These are phyloP conservation scores for Eleginops maclovinus DNA, from an alignment of 2,113 vertebrate genomes.

Conservation along the genomic window DNA sequence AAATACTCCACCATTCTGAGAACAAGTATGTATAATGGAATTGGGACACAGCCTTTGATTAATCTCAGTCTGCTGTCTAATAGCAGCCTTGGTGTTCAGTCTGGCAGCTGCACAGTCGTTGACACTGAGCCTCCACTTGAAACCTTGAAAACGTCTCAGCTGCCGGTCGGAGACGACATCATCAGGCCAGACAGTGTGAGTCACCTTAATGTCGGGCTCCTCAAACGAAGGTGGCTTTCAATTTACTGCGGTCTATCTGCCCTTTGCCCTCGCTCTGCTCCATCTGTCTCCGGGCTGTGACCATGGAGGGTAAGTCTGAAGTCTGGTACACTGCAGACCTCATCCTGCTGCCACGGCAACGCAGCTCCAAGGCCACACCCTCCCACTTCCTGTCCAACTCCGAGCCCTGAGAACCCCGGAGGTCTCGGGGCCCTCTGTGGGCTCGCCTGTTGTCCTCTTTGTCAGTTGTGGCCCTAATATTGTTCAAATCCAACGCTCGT, in stretches of 20 bases:
- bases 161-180: slow-evolving; percentile 21
- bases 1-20: not conserved
- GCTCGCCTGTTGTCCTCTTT: slow-evolving; percentile 3
- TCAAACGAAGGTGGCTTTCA: slow-evolving; percentile 95
- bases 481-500: slow-evolving; percentile 88
- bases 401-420: slow-evolving; percentile 46
- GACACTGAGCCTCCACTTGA: slow-evolving; percentile 17
- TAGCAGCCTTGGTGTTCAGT: slow-evolving; percentile 7
- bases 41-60: slow-evolving; percentile 36
- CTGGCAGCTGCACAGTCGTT: slow-evolving; percentile 46
- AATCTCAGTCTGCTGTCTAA: slow-evolving; percentile 38
- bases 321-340: slow-evolving; percentile 84
- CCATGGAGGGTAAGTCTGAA: slow-evolving; percentile 81
- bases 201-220: not conserved
- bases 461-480: slow-evolving; percentile 50
- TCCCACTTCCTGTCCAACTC: slow-evolving; percentile 84
- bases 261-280: slow-evolving; percentile 70
- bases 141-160: slow-evolving; percentile 29
- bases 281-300: slow-evolving; percentile 75
- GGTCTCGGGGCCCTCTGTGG: slow-evolving; percentile 35
- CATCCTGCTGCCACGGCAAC: slow-evolving; percentile 83
- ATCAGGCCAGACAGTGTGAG: slow-evolving; percentile 1
- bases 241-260: slow-evolving; percentile 69
- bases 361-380: slow-evolving; percentile 83
- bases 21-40: slow-evolving; percentile 16